Conservation (phyloP, 1,140 invertebrate genomes). For the Aphidius gifuensis region DNA sequence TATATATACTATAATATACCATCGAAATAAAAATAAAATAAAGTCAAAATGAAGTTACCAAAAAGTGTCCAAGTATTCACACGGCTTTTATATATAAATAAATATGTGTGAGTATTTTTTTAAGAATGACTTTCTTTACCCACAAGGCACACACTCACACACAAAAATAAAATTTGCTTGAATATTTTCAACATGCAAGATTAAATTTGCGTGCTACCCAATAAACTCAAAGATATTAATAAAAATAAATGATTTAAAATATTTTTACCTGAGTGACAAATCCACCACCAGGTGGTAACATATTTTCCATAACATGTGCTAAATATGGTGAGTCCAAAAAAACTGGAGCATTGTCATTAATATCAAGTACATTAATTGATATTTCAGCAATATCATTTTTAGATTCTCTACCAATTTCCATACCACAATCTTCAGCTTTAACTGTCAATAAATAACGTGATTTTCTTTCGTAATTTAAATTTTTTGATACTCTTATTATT, state of each 20-base stretch:
- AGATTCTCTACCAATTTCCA: conserved; percentile 58
- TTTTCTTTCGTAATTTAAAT: conserved; percentile 87
- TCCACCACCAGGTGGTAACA: conserved; percentile 71
- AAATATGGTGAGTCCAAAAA: conserved; percentile 89
- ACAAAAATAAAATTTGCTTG: too few species aligned
- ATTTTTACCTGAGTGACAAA: conserved; percentile 63
- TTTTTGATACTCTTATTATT: conserved; percentile 82
- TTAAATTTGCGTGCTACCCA: too few species aligned
- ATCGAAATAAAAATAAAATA: too few species aligned
- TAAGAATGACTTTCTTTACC: too few species aligned
- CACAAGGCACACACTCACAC: too few species aligned
- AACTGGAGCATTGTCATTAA: conserved; percentile 92
- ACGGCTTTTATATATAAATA: not conserved
- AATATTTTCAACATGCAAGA: too few species aligned
- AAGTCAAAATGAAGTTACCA: too few species aligned
- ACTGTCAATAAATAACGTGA: conserved; percentile 79
- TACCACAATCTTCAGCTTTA: conserved; percentile 83
- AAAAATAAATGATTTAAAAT: not conserved
- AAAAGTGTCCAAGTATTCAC: conserved; percentile 5
- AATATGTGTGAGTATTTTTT: too few species aligned
- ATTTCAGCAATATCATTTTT: conserved; percentile 72
- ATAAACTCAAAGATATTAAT: not conserved
- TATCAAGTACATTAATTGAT: conserved; percentile 75
- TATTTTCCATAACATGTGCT: conserved; percentile 90
- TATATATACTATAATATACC: too few species aligned